These are phyloP conservation scores for Parazoanthus atlanticus DNA, from an alignment of 92 coral and sea anemone species.

Conservation along the genomic window DNA sequence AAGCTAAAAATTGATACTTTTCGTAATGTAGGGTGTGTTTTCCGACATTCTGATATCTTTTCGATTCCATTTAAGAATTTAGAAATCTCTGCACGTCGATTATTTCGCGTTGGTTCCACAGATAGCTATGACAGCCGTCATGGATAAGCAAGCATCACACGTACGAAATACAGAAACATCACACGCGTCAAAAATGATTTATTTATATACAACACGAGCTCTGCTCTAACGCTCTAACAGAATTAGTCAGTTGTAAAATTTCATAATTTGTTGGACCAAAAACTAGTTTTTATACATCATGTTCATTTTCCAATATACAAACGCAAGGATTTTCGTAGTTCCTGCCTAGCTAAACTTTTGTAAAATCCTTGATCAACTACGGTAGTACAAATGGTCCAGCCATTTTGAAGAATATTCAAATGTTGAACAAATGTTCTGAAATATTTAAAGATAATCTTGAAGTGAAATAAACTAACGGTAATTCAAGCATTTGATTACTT, in stretches of 20 bases:
- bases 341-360: background rate
- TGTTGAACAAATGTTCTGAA: no score
- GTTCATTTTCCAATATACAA: background rate
- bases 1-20: no score
- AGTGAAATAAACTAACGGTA: background rate
- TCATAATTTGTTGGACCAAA: background rate
- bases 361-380: no score
- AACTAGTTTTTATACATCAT: background rate
- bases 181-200: background rate
- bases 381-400: background rate
- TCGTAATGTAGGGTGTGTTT: no score
- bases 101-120: no score
- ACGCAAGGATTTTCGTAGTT: background rate
- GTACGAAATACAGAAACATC: background rate
- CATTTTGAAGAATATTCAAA: background rate
- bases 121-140: no score
- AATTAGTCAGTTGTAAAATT: no score
- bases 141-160: no score
- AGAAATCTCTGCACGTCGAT: no score
- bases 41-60: no score
- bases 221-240: background rate
- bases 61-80: no score
- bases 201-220: constrained; percentile 1
- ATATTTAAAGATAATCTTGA: no score
- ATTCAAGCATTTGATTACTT: background rate